Evolutionary conservation across 2,113 vertebrate genomes (phyloP).

Genomic region (Tor tambroides): DNA sequence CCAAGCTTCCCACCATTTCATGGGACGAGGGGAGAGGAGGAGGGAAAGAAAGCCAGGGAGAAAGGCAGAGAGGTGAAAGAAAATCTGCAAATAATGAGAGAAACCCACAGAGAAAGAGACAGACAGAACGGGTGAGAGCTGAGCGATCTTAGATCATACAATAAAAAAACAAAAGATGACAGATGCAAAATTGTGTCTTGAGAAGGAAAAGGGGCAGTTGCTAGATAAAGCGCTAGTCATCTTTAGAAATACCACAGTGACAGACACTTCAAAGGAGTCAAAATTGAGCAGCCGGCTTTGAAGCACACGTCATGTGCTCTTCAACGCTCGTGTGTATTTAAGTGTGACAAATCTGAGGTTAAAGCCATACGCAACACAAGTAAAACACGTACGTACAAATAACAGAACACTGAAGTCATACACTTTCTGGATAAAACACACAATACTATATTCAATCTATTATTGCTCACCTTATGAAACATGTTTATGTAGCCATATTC

Average conservation of each 20-base stretch:
- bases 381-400: not conserved
- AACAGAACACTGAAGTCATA: not conserved
- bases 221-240: conserved; percentile 34
- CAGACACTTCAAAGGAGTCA: conserved; percentile 42
- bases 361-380: conserved; percentile 1
- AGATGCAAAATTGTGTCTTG: conserved; percentile 44
- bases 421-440: not conserved
- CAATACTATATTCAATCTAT: not conserved
- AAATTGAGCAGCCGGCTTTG: conserved; percentile 41
- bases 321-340: conserved; percentile 19
- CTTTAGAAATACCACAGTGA: conserved; percentile 36
- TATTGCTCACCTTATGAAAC: not conserved
- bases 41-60: not conserved
- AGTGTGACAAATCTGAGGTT: conserved; percentile 45
- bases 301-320: conserved; percentile 29
- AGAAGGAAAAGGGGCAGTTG: conserved; percentile 27
- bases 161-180: conserved; percentile 30
- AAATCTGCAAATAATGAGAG: conserved; percentile 11
- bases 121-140: not conserved
- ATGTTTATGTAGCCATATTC: not conserved
- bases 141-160: not conserved
- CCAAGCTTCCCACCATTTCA: not conserved
- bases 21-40: conserved; percentile 1
- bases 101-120: not conserved
- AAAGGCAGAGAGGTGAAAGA: not conserved